Evolutionary conservation across 1,140 invertebrate genomes (phyloP).

Genomic region (Nixonia krombeini): DNA sequence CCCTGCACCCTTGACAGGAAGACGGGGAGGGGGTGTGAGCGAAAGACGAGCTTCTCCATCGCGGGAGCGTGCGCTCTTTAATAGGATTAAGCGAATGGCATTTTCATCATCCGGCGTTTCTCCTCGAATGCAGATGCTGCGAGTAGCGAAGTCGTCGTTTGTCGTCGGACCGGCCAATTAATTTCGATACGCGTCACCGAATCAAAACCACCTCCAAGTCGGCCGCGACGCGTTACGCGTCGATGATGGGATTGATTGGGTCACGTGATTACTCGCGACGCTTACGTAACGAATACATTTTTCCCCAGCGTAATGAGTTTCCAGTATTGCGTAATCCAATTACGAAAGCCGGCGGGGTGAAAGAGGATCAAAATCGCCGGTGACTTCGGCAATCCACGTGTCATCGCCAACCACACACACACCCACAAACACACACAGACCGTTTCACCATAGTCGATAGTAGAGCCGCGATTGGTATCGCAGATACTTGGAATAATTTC

Average conservation of each 20-base stretch:
- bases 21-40: not conserved
- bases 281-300: constrained; percentile 45
- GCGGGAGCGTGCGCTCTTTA: constrained; percentile 15
- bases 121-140: no score
- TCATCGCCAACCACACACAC: no score
- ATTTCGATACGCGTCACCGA: constrained; percentile 22
- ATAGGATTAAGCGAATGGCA: constrained; percentile 27
- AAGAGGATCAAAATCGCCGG: not conserved
- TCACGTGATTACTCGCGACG: constrained; percentile 36
- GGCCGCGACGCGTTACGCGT: constrained; percentile 11
- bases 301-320: constrained; percentile 28
- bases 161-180: constrained; percentile 26
- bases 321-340: constrained; percentile 39
- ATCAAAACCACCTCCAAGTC: constrained; percentile 33
- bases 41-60: not conserved
- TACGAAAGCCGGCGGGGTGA: constrained; percentile 28
- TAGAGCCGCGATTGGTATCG: no score
- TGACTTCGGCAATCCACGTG: not conserved
- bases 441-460: no score
- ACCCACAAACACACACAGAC: no score
- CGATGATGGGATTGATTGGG: constrained; percentile 39
- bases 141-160: no score
- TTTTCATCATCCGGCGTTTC: constrained; percentile 20
- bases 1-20: constrained; percentile 14
- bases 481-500: no score